Base-by-base conservation (phyloP, 1,140 invertebrate genomes). In the Apis dorsata region DNA sequence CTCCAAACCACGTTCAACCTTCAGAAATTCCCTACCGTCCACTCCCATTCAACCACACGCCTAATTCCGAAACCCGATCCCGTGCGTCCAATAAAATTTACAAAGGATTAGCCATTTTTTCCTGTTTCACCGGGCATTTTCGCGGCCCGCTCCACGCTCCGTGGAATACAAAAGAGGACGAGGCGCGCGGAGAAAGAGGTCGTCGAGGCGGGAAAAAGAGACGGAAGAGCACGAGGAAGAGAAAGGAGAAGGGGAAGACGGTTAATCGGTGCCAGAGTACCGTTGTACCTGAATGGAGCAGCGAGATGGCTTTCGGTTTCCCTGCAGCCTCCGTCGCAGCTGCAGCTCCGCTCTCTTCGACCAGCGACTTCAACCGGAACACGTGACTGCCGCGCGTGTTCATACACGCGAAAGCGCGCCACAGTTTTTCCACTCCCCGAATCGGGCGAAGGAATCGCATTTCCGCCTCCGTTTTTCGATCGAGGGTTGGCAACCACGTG, bases 181-280 rank as follows among this genome's bases (percentile, higher is more conserved):
- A 19, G 15, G n/a, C 21, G n/a, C 17, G n/a, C 15, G 71, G 57
- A 69, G 83, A 84, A 85, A 81, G 65, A 88, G 81, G 80, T 59
- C 78, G 81, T 75, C 69, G 81, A 86, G 77, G 79, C 65, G 59
- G 77, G 73, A 84, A 86, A 84, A 84, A 79, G 65, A 84, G 78
- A 60, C 53, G 81, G 69, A 80, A 55, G 81, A 81, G 57, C 75
- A 84, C 72, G 77, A 85, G 69, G 81, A 84, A 83, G 78, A 78
- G 60, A 68, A 69, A 53, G 71, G 66, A 80, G 79, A 71, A 85
- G 82, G 79, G 76, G 81, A 70, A 82, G 83, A 86, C 86, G 86
- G 85, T 90, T 91, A 91, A 92, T 93, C 90, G 92, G 93, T 93
- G 92, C 90, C 92, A 90, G 87, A 89, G 89, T 93, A 94, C 93